A percentile compares a stretch with the other conserved stretches of the same genome.
Evolutionary conservation across 2,888 invertebrate genomes (phyloP).

Genomic region (Elysia crispata): DNA sequence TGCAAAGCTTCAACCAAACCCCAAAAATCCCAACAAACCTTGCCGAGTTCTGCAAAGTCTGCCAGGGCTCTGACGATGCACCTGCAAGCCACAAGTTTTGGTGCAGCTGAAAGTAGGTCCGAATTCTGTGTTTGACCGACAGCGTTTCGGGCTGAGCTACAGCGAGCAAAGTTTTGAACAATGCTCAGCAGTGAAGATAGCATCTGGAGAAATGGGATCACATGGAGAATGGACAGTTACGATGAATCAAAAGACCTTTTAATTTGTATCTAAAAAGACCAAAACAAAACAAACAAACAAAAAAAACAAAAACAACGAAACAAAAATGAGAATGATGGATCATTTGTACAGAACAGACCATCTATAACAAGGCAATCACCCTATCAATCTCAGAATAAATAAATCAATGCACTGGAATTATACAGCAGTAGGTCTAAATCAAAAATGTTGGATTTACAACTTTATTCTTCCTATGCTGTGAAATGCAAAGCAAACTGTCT

Average conservation of each 20-base stretch:
- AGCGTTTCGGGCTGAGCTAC: not conserved
- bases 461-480: too few relatives aligned
- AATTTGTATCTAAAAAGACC: not conserved
- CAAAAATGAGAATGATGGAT: too few relatives aligned
- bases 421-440: too few relatives aligned
- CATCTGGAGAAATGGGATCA: conserved; percentile 3
- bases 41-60: conserved; percentile 38
- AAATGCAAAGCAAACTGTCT: too few relatives aligned
- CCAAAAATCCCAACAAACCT: conserved; percentile 18
- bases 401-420: too few relatives aligned
- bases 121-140: not conserved
- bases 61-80: conserved; percentile 26
- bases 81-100: conserved; percentile 22
- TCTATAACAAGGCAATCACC: too few relatives aligned
- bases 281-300: not conserved
- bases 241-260: not conserved
- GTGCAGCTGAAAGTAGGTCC: not conserved
- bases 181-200: conserved; percentile 17
- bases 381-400: too few relatives aligned
- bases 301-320: too few relatives aligned
- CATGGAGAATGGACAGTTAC: not conserved
- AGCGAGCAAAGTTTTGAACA: conserved; percentile 15
- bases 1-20: not conserved
- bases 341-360: too few relatives aligned
- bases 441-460: too few relatives aligned